Evolutionary conservation across 2,888 invertebrate genomes (phyloP).

Genomic region (Nymphalis polychloros): DNA sequence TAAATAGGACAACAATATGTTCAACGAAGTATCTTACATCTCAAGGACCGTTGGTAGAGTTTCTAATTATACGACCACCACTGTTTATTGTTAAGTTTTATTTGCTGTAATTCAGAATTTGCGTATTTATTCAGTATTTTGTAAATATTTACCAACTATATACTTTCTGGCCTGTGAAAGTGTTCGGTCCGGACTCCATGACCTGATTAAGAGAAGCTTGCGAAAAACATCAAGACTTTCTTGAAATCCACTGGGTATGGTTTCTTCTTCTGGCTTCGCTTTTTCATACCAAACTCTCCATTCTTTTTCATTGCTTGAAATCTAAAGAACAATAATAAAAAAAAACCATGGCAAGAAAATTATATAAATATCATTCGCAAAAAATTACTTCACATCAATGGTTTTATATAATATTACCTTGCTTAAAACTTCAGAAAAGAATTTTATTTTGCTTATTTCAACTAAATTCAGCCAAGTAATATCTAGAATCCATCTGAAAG

Average conservation of each 20-base stretch:
- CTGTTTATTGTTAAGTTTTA: too few relatives aligned
- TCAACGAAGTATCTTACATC: too few relatives aligned
- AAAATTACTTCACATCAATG: constrained; percentile 34
- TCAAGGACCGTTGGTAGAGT: too few relatives aligned
- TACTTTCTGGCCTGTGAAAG: constrained; percentile 96
- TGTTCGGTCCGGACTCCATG: constrained; percentile 97
- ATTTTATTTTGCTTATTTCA: constrained; percentile 92
- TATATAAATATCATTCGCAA: not conserved
- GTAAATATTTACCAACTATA: constrained; percentile 84
- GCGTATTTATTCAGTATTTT: too few relatives aligned
- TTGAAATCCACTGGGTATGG: constrained; percentile 94
- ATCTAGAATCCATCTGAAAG: constrained; percentile 96
- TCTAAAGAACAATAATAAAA: constrained; percentile 67
- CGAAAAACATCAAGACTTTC: constrained; percentile 93
- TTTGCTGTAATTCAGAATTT: too few relatives aligned
- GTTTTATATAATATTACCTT: constrained; percentile 73
- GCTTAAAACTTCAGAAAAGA: constrained; percentile 89
- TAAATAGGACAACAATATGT: too few relatives aligned
- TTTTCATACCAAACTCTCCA: constrained; percentile 96
- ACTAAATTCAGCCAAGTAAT: constrained; percentile 98
- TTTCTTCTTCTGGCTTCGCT: constrained; percentile 95
- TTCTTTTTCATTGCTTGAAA: constrained; percentile 91
- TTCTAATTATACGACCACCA: too few relatives aligned
- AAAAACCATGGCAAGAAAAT: not conserved
- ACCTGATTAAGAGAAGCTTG: constrained; percentile 92